A percentile compares a stretch with the other conserved stretches of the same genome.
phyloP scores from a whole-genome alignment of 2,888 invertebrate species.

The Drosophila putrida region DNA sequence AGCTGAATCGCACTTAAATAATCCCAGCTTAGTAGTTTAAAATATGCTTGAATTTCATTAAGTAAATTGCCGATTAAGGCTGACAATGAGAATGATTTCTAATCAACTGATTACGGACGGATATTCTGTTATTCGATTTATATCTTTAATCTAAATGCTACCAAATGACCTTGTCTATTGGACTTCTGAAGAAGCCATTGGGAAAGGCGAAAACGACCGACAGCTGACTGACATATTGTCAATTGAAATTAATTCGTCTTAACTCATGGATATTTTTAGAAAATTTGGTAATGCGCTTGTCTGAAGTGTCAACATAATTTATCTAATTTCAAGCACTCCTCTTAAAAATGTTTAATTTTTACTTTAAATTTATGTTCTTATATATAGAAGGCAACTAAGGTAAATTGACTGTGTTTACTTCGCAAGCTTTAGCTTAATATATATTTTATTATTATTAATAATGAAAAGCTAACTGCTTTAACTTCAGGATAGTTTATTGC shows the following conservation, averaged over 20 bases:
- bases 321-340: neutral
- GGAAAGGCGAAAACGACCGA: constrained; percentile 14
- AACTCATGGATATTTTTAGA: constrained; percentile 17
- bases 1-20: constrained; percentile 13
- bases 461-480: too few relatives aligned
- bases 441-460: too few relatives aligned
- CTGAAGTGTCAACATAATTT: neutral
- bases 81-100: constrained; percentile 34
- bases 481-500: too few relatives aligned
- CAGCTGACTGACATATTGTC: constrained; percentile 17
- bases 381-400: neutral
- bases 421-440: too few relatives aligned
- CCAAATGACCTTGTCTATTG: constrained; percentile 37
- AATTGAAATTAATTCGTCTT: constrained; percentile 6
- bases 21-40: constrained; percentile 31
- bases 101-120: constrained; percentile 40
- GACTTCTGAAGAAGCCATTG: constrained; percentile 28
- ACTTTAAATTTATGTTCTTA: neutral
- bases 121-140: constrained; percentile 44
- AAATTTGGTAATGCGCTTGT: constrained; percentile 5
- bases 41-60: constrained; percentile 38
- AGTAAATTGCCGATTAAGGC: constrained; percentile 21
- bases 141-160: constrained; percentile 37
- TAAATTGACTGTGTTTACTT: too few relatives aligned
- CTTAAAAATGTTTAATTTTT: neutral